Conservation (phyloP, 2,797 vertebrate genomes). For the Microctenopoma stevenorrisi region DNA sequence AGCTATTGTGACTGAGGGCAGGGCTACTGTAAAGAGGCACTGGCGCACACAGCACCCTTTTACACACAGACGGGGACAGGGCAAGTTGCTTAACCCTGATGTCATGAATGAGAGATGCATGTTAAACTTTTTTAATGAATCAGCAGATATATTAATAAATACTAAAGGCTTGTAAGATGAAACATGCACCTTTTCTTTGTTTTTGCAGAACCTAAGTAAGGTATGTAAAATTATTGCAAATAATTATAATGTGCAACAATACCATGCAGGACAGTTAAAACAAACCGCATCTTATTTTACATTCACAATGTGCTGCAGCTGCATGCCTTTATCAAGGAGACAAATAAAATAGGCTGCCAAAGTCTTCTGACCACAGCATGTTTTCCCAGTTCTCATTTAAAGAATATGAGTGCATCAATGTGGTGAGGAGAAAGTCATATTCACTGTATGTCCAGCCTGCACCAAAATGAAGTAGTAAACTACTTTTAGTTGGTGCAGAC, state of each 20-base stretch:
- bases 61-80: slow-evolving; percentile 30
- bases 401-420: slow-evolving; percentile 4
- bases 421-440: neutral
- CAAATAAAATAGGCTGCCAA: no score
- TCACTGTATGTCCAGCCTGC: neutral
- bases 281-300: neutral
- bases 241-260: no score
- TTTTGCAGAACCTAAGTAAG: neutral
- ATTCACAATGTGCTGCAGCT: neutral
- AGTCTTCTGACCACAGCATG: no score
- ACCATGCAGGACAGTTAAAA: neutral
- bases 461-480: neutral
- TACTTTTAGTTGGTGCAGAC: slow-evolving; percentile 1
- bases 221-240: neutral
- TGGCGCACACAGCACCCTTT: slow-evolving; percentile 18
- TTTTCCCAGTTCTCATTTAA: neutral
- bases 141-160: neutral
- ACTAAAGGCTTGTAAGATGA: neutral
- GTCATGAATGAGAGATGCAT: slow-evolving; percentile 24
- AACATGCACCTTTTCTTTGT: neutral
- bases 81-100: slow-evolving; percentile 54
- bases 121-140: slow-evolving; percentile 21
- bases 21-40: slow-evolving; percentile 62
- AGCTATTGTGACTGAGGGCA: slow-evolving; percentile 78
- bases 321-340: no score